These are phyloP conservation scores for Aspidapion aeneum DNA, from an alignment of 2,888 invertebrate species.

Conservation along the genomic window DNA sequence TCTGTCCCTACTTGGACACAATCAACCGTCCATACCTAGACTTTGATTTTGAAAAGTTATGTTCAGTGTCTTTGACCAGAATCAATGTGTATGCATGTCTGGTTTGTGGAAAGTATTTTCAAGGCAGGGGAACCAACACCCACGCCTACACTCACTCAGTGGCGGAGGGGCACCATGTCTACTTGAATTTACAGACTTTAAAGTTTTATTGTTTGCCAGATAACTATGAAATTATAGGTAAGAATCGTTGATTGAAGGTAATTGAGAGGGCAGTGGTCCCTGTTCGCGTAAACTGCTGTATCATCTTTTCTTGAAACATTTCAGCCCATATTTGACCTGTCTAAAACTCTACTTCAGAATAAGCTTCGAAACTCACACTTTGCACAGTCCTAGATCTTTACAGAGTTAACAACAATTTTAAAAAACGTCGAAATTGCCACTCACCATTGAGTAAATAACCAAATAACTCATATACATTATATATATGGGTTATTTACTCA, in stretches of 20 bases:
- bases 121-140: slow-evolving; percentile 95
- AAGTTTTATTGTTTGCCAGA: slow-evolving; percentile 99
- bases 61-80: slow-evolving; percentile 95
- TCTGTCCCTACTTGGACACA: slow-evolving; percentile 97
- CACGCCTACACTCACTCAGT: slow-evolving; percentile 99
- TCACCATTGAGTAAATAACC: too few species aligned
- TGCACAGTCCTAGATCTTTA: too few species aligned
- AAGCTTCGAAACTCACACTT: too few species aligned
- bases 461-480: too few species aligned
- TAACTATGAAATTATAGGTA: slow-evolving; percentile 98
- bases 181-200: slow-evolving; percentile 91
- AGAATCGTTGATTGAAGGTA: slow-evolving; percentile 34
- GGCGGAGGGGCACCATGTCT: slow-evolving; percentile 97
- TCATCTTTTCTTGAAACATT: too few species aligned
- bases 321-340: too few species aligned
- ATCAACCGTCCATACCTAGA: slow-evolving; percentile 96
- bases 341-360: too few species aligned
- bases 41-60: slow-evolving; percentile 99
- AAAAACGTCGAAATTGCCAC: too few species aligned
- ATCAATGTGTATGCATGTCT: slow-evolving; percentile 99
- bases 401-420: too few species aligned
- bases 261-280: too few species aligned
- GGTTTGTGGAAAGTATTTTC: slow-evolving; percentile 98
- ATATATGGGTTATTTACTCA: too few species aligned
- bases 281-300: too few species aligned